Evolutionary conservation across 2,797 vertebrate genomes (phyloP), one percentile per base, ranked within the genome.

Genomic region (Acomys russatus): DNA sequence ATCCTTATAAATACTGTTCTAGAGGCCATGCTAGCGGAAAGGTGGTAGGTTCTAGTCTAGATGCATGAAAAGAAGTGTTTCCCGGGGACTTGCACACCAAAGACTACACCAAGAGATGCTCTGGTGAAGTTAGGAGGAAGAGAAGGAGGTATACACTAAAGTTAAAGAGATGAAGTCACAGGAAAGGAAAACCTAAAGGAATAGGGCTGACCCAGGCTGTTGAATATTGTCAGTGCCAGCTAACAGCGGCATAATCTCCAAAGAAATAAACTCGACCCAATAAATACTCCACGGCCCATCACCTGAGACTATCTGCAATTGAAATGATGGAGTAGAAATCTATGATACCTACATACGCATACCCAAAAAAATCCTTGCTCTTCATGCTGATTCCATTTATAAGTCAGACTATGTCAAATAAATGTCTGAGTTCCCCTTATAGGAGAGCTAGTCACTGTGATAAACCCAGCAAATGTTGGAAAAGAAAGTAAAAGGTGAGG

Each of bases 1-100:
- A 68, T 83, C 95, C 61, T 86, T 77, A 64, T 7, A 74, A 12
- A 68, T 92, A 59, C 73, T 70, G 78, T 66, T 90, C 23, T 73
- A 66, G 38, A 96, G 92, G 87, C 0, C 17, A 77, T 93, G 14
- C 44, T 33, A n/a, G 4, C 9, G 80, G 22, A 11, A 4, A 54
- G 70, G 38, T 44, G 51, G 11, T 44, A 44, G 6, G 1, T 38
- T 85, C 82, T 1, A 88, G 20, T 88, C 6, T 82, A 22, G 14
- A 94, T 14, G 66, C 10, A 63, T 35, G 1, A 80, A 82, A 91
- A 38, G 25, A 63, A 9, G 30, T 35, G 51, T 76, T 90, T 92
- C 93, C 54, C 22, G 6, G 54, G 70, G 64, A 44, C 25, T 82
- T 8, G 79, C 38, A 74, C 1, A 90, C 4, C 63, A 63, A 88